Evolutionary conservation across 1,140 invertebrate genomes (phyloP), one percentile per base, ranked within the genome.

Genomic region (Caenorhabditis tropicalis): DNA sequence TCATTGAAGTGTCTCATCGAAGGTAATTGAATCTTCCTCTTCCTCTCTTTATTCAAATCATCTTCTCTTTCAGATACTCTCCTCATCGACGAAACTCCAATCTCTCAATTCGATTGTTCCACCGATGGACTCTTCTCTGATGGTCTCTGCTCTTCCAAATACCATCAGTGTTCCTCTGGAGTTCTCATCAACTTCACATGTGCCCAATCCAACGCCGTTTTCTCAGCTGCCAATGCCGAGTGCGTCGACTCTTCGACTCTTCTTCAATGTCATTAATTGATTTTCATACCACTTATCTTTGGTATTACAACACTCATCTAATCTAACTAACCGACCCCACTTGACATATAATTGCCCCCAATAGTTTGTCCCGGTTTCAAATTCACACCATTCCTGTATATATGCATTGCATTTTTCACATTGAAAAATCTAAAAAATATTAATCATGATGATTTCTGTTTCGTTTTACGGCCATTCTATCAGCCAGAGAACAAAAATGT

Each of bases 1-100:
- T 74, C 65, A 6, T 74, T 74, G 65, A 74, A 74, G 36, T 74
- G 65, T n/a, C 65, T 74, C 36, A 74, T 74, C 65, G 65, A 74
- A 74, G n/a, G n/a, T n/a, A n/a, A n/a, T n/a, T n/a, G n/a, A n/a
- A n/a, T n/a, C n/a, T n/a, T n/a, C n/a, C n/a, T n/a, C n/a, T n/a
- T n/a, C n/a, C n/a, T n/a, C n/a, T n/a, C n/a, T n/a, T n/a, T n/a
- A n/a, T n/a, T n/a, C n/a, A n/a, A n/a, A n/a, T n/a, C n/a, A n/a
- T n/a, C n/a, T n/a, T n/a, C n/a, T n/a, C n/a, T n/a, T n/a, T n/a
- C n/a, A n/a, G 65, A 74, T 24, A 74, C 65, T 1, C 33, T 74
- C n/a, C 65, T 74, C 65, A 74, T 74, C n/a, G 36, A 39, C n/a
- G 65, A 43, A 4, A 24, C 65, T 24, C 19, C 65, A 39, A 43